Evolutionary conservation across 2,888 invertebrate species (phyloP).

Genomic region (Heteromyza rotundicornis): DNA sequence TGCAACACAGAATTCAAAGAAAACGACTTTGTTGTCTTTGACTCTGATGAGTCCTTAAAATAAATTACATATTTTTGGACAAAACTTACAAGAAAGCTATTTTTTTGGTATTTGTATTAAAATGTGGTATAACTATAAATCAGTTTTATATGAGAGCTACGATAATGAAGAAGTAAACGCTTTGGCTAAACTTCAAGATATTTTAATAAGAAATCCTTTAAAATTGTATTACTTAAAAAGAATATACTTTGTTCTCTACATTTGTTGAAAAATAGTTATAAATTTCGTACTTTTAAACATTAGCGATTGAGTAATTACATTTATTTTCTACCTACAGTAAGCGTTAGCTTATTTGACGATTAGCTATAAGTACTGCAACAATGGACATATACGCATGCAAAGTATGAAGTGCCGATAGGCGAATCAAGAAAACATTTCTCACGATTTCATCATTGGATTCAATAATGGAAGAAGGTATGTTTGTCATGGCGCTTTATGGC

Average conservation of each 20-base stretch:
- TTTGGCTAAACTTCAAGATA: not conserved
- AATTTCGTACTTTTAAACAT: too few species aligned
- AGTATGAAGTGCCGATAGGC: too few species aligned
- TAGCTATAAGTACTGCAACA: too few species aligned
- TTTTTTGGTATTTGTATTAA: not conserved
- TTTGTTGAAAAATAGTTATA: too few species aligned
- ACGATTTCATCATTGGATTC: too few species aligned
- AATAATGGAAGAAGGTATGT: too few species aligned
- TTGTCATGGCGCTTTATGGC: too few species aligned
- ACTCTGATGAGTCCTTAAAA: conserved; percentile 3
- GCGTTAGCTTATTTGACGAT: too few species aligned
- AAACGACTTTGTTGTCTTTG: conserved; percentile 11
- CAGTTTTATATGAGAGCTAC: not conserved
- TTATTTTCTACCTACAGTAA: too few species aligned
- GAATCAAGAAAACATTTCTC: too few species aligned
- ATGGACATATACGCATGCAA: too few species aligned
- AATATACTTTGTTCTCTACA: not conserved
- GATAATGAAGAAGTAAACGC: not conserved
- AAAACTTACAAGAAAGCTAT: not conserved
- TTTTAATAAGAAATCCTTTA: not conserved
- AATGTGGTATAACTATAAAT: not conserved
- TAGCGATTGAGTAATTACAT: too few species aligned
- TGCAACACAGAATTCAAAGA: conserved; percentile 13
- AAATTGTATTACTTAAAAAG: not conserved
- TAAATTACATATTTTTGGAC: not conserved